phyloP scores from a whole-genome alignment of 2,888 invertebrate species.

The Bellardia pandia region DNA sequence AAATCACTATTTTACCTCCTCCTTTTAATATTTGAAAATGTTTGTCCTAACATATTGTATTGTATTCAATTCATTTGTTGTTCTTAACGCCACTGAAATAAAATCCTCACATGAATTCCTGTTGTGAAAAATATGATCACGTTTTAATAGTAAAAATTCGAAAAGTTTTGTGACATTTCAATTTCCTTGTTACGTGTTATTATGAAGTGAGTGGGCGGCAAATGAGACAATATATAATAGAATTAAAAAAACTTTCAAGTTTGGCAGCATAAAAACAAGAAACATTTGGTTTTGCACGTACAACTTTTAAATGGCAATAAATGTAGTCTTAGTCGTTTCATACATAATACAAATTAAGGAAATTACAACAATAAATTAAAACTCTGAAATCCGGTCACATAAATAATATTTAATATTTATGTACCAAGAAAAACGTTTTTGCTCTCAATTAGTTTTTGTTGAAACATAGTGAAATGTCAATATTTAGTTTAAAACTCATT shows the following conservation, averaged over 20 bases:
- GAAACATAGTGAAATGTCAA: not conserved
- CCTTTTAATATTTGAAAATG: too few relatives aligned
- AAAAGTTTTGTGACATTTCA: constrained; percentile 62
- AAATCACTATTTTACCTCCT: too few relatives aligned
- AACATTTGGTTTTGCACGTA: not conserved
- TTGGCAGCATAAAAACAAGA: too few relatives aligned
- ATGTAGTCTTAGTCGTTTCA: not conserved
- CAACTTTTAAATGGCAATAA: constrained; percentile 14
- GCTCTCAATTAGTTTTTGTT: too few relatives aligned
- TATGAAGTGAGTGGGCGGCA: not conserved
- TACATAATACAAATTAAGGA: not conserved
- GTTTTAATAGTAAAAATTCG: constrained; percentile 48
- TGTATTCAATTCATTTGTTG: not conserved
- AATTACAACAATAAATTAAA: not conserved
- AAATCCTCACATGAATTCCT: constrained; percentile 11
- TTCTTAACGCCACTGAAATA: not conserved
- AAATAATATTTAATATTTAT: too few relatives aligned
- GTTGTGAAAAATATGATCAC: constrained; percentile 44
- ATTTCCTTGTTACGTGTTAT: constrained; percentile 53
- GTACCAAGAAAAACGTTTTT: too few relatives aligned
- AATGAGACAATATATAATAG: not conserved
- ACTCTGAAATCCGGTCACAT: too few relatives aligned
- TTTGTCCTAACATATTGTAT: not conserved
- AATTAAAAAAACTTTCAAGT: not conserved
- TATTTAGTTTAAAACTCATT: not conserved